These are phyloP conservation scores for Microcebus murinus DNA, from an alignment of 2,113 vertebrate genomes.

Conservation along the genomic window DNA sequence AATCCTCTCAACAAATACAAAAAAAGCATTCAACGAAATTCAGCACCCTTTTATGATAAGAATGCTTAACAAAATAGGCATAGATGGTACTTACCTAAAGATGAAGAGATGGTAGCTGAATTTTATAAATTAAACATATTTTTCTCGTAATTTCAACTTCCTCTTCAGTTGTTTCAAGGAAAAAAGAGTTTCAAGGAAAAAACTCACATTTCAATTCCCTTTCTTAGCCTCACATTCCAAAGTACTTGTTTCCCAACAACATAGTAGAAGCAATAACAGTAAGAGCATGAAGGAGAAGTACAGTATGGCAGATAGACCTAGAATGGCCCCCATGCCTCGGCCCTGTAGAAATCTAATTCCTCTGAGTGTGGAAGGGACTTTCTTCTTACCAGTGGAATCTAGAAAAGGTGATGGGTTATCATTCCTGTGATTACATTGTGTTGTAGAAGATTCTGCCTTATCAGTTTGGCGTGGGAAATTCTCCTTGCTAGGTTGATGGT, in stretches of 20 bases:
- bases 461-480: background rate
- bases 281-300: background rate
- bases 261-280: rapidly evolving
- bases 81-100: too few relatives aligned
- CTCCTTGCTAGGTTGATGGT: background rate
- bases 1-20: too few relatives aligned
- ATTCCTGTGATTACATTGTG: background rate
- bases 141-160: background rate
- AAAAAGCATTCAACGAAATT: too few relatives aligned
- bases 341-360: too few relatives aligned
- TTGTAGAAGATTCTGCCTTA: background rate
- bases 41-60: too few relatives aligned
- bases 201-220: background rate
- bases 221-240: background rate
- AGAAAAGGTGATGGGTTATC: background rate
- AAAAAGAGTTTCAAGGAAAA: background rate
- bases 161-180: background rate
- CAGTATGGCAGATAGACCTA: rapidly evolving
- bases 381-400: background rate
- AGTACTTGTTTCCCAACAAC: background rate
- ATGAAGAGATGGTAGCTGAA: background rate
- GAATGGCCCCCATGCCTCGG: rapidly evolving
- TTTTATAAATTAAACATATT: background rate
- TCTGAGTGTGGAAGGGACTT: background rate
- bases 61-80: too few relatives aligned